Base-by-base conservation (phyloP, 2,113 vertebrate genomes). In the Plotosus lineatus region DNA sequence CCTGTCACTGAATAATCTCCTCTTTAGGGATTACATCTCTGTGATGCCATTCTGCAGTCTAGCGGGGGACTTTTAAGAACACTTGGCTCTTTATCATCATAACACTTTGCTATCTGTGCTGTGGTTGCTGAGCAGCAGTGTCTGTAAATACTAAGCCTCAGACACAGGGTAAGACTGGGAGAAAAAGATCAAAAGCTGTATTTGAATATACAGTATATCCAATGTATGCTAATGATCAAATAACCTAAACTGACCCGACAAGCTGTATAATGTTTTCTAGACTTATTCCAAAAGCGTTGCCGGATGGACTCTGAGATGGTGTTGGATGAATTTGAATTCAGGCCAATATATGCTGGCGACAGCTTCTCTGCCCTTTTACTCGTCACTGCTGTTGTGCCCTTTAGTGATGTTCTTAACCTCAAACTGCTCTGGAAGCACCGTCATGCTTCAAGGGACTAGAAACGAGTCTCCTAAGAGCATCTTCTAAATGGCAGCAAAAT, bases 91-190 rank as follows among this genome's bases (percentile, higher is more conserved):
- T 84, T 86, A 90, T 91, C 86, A 87, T 56, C 77, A 87, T 68
- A 85, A 84, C 77, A 78, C 44, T 46, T 63, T 40, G 81, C 87
- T 85, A 85, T 88, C 84, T 85, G 72, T 55, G 56, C 50, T 56
- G 78, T 80, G 71, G 88, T 90, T 92, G 89, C 90, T 84, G 77
- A 73, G 66, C 58, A 85, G 40, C 60, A 81, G 40, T 44, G 68
- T 21, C 69, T 71, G 74, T 78, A 79, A 63, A 84, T 53, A 79
- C 38, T 73, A 73, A 84, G 48, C 55, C 50, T 40, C 19, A 78
- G 50, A 38, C 36, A 69, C 63, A 71, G 26, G 0, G 9, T 48
- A 21, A 44, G 42, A 31, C 40, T 36, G 17, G 46, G 15, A 38
- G 42, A 38, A 48, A 60, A 40, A 40, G 55, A 56, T 40, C 26